phyloP scores from a whole-genome alignment of 2,888 invertebrate species.

The Drosophila trichaetosa region DNA sequence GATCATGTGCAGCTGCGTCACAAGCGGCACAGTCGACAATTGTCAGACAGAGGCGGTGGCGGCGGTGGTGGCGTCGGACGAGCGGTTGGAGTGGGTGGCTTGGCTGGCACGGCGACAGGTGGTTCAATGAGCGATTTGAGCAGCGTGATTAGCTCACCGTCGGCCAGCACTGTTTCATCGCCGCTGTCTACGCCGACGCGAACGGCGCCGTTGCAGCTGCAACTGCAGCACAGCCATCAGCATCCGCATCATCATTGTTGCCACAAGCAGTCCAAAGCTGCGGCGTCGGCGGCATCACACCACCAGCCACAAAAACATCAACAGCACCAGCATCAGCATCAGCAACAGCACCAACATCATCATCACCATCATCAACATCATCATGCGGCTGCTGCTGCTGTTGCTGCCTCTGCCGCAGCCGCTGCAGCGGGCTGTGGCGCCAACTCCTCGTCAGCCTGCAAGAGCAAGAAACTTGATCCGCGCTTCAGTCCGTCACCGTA shows the following conservation, averaged over 20 bases:
- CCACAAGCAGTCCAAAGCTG: constrained; percentile 68
- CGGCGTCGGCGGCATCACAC: constrained; percentile 36
- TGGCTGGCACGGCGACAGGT: constrained; percentile 23
- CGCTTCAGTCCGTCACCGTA: constrained; percentile 84
- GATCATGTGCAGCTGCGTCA: constrained; percentile 81
- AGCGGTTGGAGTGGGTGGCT: constrained; percentile 4
- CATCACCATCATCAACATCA: constrained; percentile 58
- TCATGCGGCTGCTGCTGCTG: constrained; percentile 43
- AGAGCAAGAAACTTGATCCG: constrained; percentile 84
- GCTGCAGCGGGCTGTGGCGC: constrained; percentile 42
- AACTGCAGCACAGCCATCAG: constrained; percentile 67
- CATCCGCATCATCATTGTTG: constrained; percentile 68
- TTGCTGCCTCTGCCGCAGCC: constrained; percentile 31
- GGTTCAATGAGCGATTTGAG: constrained; percentile 81
- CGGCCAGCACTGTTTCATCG: constrained; percentile 81
- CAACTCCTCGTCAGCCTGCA: constrained; percentile 71
- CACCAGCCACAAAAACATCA: constrained; percentile 63
- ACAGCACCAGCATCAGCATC: constrained; percentile 39
- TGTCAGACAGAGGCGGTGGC: constrained; percentile 54
- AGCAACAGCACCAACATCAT: constrained; percentile 46
- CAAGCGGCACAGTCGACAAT: constrained; percentile 67
- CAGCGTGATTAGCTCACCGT: constrained; percentile 81
- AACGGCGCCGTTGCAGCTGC: constrained; percentile 72
- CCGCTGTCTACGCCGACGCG: constrained; percentile 83
- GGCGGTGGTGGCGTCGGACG: constrained; percentile 38